A percentile compares a stretch with the other conserved stretches of the same genome.
These are phyloP conservation scores for Microplitis mediator DNA, from an alignment of 1,140 invertebrate genomes.

Conservation along the genomic window DNA sequence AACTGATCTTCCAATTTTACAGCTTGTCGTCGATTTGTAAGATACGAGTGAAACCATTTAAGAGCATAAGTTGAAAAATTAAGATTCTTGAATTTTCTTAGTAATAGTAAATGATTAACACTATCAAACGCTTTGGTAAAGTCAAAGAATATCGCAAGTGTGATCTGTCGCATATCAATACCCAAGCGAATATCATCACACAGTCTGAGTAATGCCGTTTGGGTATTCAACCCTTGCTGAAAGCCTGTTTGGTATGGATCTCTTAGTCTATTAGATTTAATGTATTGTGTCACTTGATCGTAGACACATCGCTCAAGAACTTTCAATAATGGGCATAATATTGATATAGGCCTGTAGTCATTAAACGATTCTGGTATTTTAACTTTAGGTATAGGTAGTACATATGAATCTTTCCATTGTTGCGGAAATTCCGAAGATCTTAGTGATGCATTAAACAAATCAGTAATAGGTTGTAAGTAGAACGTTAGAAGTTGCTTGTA, in stretches of 20 bases:
- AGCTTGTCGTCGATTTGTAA: too few species aligned
- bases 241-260: background rate
- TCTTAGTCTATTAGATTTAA: too few species aligned
- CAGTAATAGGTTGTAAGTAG: background rate
- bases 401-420: background rate
- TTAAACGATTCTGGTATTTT: background rate
- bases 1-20: too few species aligned
- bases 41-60: too few species aligned
- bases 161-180: constrained; percentile 4
- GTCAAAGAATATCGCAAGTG: constrained; percentile 21
- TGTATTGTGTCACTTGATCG: background rate
- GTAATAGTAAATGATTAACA: too few species aligned
- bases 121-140: too few species aligned
- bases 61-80: too few species aligned
- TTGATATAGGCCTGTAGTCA: constrained; percentile 18
- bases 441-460: background rate
- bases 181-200: too few species aligned
- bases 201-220: constrained; percentile 3
- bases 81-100: too few species aligned
- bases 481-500: background rate
- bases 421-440: background rate
- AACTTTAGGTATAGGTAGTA: background rate
- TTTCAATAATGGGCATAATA: constrained; percentile 18
- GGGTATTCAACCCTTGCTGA: background rate
- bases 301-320: constrained; percentile 18